Base-by-base conservation (phyloP, 2,888 invertebrate genomes). In the Cremastobaeus sp. region DNA sequence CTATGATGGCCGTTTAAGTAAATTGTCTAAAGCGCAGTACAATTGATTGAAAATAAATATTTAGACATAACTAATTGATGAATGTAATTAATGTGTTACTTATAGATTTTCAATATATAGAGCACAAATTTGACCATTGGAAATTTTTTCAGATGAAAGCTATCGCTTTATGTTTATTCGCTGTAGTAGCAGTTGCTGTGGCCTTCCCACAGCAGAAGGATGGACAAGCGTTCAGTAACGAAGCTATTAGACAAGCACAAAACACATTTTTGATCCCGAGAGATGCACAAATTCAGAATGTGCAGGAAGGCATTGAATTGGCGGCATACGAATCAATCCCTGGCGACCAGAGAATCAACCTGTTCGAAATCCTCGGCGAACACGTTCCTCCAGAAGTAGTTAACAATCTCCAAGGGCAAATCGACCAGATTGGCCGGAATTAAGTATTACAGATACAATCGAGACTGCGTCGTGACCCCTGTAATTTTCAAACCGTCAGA, bases 321-420 rank as follows among this genome's bases (percentile, higher is more conserved):
- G 95, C 94, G 2, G 95, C 95, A 3, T 95, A 94, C 88, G 95
- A 95, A 88, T 93, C 93, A 77, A 95, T 96, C 82, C 95, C 95
- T 82, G 94, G 93, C 74, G 92, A 94, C 89, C 95, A 95, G 88
- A 91, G 92, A 83, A 93, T 96, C 88, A 93, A 95, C 88, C 90
- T 95, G n/a, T 93, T 91, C 86, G 93, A 95, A 87, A 94, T 95
- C 82, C 90, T 96, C 64, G 95, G 95, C 5, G 95, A 94, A 85
- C 94, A 95, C 87, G 93, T 96, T 73, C 96, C 96, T 5, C 92
- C 93, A 41, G 96, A 96, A 89, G 96, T 96, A 32, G 94, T 96
- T 86, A 94, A 93, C 90, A 96, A 96, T 89, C 91, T 96, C 73
- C 95, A 96, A 86, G 89, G 92, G 57, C 95, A 95, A 89, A 93